phyloP scores from a whole-genome alignment of 2,888 invertebrate species.

The Synanthedon myopaeformis region DNA sequence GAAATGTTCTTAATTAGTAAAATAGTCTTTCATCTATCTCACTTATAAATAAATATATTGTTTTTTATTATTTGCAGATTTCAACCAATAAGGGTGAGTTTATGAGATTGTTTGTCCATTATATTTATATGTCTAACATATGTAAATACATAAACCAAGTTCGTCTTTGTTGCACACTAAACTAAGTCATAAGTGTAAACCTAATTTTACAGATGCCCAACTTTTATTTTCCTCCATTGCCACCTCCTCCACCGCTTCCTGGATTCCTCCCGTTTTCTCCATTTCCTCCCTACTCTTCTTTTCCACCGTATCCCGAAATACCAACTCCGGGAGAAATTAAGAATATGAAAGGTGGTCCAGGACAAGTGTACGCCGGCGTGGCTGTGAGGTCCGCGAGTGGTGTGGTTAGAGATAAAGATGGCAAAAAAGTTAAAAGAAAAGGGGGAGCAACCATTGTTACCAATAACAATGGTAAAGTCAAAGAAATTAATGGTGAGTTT shows the following conservation, averaged over 20 bases:
- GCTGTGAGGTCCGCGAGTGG: slow-evolving; percentile 14
- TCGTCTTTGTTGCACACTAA: slow-evolving; percentile 23
- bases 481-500: slow-evolving; percentile 14
- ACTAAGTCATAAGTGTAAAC: background rate
- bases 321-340: slow-evolving; percentile 17
- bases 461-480: slow-evolving; percentile 21
- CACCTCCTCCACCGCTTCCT: slow-evolving; percentile 5
- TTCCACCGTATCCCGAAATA: slow-evolving; percentile 5
- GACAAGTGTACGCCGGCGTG: slow-evolving; percentile 20
- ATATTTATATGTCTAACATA: background rate
- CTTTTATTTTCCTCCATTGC: slow-evolving; percentile 10
- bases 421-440: slow-evolving; percentile 7
- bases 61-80: slow-evolving; percentile 25
- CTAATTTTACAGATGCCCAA: slow-evolving; percentile 8
- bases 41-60: background rate
- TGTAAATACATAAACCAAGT: slow-evolving; percentile 8
- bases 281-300: slow-evolving; percentile 11
- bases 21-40: background rate
- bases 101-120: background rate
- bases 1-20: no score
- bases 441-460: slow-evolving; percentile 20
- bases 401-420: background rate
- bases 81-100: slow-evolving; percentile 18
- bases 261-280: slow-evolving; percentile 6
- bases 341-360: slow-evolving; percentile 13